Evolutionary conservation across 2,888 invertebrate genomes (phyloP).

Genomic region (Drosophila anceps): DNA sequence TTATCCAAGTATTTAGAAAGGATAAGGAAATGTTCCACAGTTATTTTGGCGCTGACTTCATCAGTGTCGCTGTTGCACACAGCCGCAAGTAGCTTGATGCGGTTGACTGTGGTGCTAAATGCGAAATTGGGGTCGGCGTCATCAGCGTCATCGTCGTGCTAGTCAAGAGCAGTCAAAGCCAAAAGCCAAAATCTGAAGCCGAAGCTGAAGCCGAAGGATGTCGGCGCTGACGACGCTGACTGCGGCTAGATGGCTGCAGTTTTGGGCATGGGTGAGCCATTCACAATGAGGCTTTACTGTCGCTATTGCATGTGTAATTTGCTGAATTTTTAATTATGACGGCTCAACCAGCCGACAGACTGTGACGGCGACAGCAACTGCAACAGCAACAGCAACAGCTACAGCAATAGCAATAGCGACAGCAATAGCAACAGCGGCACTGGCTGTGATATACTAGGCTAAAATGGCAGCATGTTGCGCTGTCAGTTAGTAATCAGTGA

Average conservation of each 20-base stretch:
- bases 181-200: no score
- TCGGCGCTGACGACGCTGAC: slow-evolving; percentile 14
- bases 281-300: slow-evolving; percentile 21
- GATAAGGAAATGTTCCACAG: neutral
- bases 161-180: slow-evolving; percentile 22
- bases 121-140: slow-evolving; percentile 72
- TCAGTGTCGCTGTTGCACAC: slow-evolving; percentile 8
- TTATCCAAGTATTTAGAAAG: neutral
- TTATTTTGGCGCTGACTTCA: neutral
- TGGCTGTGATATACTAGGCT: slow-evolving; percentile 3
- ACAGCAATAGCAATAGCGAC: neutral
- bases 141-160: slow-evolving; percentile 7
- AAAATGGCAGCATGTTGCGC: slow-evolving; percentile 9
- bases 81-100: slow-evolving; percentile 51
- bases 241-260: neutral
- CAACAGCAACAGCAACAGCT: neutral
- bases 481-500: slow-evolving; percentile 42
- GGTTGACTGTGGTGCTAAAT: slow-evolving; percentile 62
- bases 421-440: neutral
- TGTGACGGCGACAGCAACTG: slow-evolving; percentile 15
- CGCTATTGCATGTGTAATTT: slow-evolving; percentile 63
- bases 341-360: slow-evolving; percentile 24
- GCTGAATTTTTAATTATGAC: slow-evolving; percentile 74
- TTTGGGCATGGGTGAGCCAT: slow-evolving; percentile 10
- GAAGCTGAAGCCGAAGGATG: slow-evolving; percentile 21